Evolutionary conservation across 2,888 invertebrate genomes (phyloP), one percentile per base, ranked within the genome.

Genomic region (Ormyrus rosae): DNA sequence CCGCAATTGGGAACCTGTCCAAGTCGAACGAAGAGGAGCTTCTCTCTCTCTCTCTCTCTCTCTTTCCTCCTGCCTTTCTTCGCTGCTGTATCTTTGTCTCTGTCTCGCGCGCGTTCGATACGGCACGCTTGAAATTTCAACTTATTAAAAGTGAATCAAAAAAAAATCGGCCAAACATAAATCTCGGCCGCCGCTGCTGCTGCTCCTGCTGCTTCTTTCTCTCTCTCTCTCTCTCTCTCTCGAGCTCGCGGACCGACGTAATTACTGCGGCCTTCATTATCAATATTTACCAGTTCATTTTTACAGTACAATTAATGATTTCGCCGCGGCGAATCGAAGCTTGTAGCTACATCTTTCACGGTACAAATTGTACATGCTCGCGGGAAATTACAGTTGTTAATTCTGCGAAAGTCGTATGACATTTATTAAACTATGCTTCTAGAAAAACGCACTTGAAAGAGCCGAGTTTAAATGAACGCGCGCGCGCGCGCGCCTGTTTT

Each of bases 1-100:
- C 83, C 83, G 89, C 89, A 89, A 90, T 89, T 90, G 90, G 90
- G 89, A 90, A 85, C 83, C 81, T 84, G 87, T 89, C 89, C 89
- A 89, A 89, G 84, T 87, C 86, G 87, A 86, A 85, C 85, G 85
- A 80, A 76, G 46, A 46, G 58, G 34, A 4, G 63, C 55, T 50
- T 34, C 69, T 45, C 48, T 8, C 19, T 48, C 75, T 7, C 61
- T 50, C 10, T 50, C 53, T 60, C 6, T 6, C 51, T 60, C 56
- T 5, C 53, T 55, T 19, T 19, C 53, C 86, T 87, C 87, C 88
- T 88, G 6, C 13, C 34, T 11, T 50, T 9, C 50, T 48, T 48
- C 13, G 19, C 34, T n/a, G 19, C 69, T 78, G 78, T 76, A 70
- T 77, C 79, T 74, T 72, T 60, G 71, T 78, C 76, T 68, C 74